These are phyloP conservation scores for Geophilus truncorum DNA, from an alignment of 2,888 invertebrate genomes.

Conservation along the genomic window DNA sequence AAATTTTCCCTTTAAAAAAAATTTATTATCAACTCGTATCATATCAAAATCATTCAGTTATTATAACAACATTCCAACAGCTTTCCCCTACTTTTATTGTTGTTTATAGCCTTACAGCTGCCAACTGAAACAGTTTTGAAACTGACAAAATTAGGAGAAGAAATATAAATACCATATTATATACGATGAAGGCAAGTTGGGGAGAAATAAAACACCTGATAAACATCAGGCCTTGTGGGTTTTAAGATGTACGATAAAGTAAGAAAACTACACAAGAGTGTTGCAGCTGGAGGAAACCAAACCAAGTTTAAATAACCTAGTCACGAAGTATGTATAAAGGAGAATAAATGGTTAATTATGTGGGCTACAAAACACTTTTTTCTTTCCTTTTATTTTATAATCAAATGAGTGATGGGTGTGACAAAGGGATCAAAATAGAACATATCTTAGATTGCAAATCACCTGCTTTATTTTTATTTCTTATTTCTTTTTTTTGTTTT, in stretches of 20 bases:
- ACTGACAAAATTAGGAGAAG: not conserved
- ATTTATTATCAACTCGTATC: not conserved
- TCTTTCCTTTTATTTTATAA: not conserved
- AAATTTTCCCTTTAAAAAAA: not conserved
- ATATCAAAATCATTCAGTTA: not conserved
- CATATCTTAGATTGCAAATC: not conserved
- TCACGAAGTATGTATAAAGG: slow-evolving; percentile 13
- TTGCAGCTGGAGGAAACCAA: slow-evolving; percentile 21
- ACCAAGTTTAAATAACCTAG: not conserved
- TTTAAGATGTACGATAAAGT: not conserved
- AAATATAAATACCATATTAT: not conserved
- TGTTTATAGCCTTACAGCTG: not conserved
- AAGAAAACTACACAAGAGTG: not conserved
- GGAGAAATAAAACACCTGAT: slow-evolving; percentile 22
- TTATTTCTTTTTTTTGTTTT: not conserved
- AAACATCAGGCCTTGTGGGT: not conserved
- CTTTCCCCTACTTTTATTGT: not conserved
- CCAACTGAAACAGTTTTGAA: not conserved
- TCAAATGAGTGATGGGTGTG: not conserved
- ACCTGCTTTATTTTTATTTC: not conserved
- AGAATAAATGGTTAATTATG: slow-evolving; percentile 2
- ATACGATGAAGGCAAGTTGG: slow-evolving; percentile 7
- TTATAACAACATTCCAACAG: not conserved
- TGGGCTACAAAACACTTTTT: not conserved
- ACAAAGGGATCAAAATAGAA: not conserved